phyloP scores from a whole-genome alignment of 1,140 invertebrate genomes.

The Aphelenchoides fujianensis region DNA sequence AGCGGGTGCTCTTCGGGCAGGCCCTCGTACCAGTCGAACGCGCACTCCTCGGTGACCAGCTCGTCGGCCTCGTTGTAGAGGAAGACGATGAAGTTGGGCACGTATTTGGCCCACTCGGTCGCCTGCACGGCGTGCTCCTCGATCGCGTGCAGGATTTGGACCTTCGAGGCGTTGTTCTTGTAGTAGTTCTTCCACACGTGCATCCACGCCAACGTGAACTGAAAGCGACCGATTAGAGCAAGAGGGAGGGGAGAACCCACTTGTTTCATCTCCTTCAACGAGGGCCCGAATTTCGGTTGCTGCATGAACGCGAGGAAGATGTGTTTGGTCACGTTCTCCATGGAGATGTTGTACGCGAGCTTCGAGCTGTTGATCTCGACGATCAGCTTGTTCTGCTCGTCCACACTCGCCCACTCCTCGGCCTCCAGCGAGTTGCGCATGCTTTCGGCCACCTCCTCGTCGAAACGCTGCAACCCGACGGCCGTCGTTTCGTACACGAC shows the following conservation, averaged over 20 bases:
- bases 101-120: conserved; percentile 24
- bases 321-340: conserved; percentile 40
- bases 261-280: conserved; percentile 20
- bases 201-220: conserved; percentile 34
- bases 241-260: background rate
- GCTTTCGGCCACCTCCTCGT: conserved; percentile 29
- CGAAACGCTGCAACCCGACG: conserved; percentile 18
- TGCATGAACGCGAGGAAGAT: conserved; percentile 40
- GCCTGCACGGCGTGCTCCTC: conserved; percentile 19
- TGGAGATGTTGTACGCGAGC: conserved; percentile 42
- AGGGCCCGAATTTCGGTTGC: conserved; percentile 14
- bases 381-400: conserved; percentile 34
- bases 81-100: conserved; percentile 32
- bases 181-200: conserved; percentile 44
- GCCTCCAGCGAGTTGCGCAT: conserved; percentile 27
- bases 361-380: conserved; percentile 49
- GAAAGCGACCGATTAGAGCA: conserved; percentile 22
- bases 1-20: conserved; percentile 20
- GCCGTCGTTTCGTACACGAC: conserved; percentile 1
- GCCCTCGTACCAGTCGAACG: conserved; percentile 29
- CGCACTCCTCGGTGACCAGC: conserved; percentile 19
- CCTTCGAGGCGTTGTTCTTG: background rate
- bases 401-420: conserved; percentile 17
- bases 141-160: conserved; percentile 32
- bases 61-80: conserved; percentile 30